These are phyloP conservation scores for Latrodectus hesperus DNA, from an alignment of 2,888 invertebrate species.

Conservation along the genomic window DNA sequence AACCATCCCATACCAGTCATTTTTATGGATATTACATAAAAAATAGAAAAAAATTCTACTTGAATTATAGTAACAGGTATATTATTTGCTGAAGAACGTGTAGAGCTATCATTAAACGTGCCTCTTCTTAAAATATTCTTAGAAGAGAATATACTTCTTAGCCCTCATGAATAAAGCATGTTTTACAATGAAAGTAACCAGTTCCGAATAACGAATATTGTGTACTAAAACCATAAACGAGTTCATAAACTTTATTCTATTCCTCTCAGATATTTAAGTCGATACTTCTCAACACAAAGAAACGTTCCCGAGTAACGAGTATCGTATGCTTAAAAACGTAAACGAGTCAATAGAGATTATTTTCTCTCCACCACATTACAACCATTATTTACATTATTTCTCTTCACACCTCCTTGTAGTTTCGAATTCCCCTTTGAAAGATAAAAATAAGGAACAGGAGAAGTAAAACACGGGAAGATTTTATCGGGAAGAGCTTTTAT, in stretches of 20 bases:
- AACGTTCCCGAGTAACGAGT: not conserved
- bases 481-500: slow-evolving; percentile 30
- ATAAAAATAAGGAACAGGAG: not conserved
- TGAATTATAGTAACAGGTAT: too few species aligned
- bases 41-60: too few species aligned
- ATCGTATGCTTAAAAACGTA: not conserved
- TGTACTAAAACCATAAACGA: not conserved
- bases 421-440: not conserved
- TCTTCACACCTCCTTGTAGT: not conserved
- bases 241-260: not conserved
- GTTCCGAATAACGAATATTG: too few species aligned
- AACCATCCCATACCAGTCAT: too few species aligned
- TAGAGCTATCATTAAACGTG: too few species aligned
- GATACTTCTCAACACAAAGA: not conserved
- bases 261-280: not conserved
- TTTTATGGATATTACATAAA: too few species aligned
- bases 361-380: not conserved
- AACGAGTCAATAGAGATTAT: slow-evolving; percentile 5
- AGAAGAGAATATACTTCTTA: too few species aligned
- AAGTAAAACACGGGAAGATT: slow-evolving; percentile 10
- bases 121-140: too few species aligned
- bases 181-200: not conserved
- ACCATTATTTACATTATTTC: not conserved
- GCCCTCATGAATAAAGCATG: too few species aligned
- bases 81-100: too few species aligned